Conservation (phyloP, 2,113 vertebrate species). For the Aythya baeri region DNA sequence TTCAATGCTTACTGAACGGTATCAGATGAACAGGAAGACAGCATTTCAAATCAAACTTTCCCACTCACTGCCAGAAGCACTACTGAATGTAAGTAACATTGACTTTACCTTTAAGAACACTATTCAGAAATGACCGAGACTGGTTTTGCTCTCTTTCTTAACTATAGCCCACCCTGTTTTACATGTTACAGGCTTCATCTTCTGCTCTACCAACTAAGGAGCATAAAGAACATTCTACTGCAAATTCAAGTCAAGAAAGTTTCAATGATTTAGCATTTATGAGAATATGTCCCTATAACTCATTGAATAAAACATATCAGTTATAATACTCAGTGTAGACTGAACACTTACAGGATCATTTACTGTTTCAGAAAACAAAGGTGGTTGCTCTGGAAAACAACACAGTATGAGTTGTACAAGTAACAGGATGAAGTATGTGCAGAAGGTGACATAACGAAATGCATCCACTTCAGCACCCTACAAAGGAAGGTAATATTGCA, state of each 20-base stretch:
- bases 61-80: not conserved
- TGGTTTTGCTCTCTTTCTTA: not conserved
- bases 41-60: not conserved
- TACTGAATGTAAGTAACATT: not conserved
- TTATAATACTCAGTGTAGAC: not conserved
- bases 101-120: not conserved
- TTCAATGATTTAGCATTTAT: not conserved
- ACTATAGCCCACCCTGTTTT: not conserved
- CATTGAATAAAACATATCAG: not conserved
- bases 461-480: constrained; percentile 65
- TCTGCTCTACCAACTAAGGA: not conserved
- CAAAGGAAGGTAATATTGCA: not conserved
- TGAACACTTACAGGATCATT: constrained; percentile 84
- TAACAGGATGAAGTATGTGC: constrained; percentile 85
- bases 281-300: not conserved
- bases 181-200: not conserved
- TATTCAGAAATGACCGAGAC: not conserved
- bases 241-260: not conserved
- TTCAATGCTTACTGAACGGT: not conserved
- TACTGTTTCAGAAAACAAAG: constrained; percentile 89
- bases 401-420: constrained; percentile 85
- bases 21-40: not conserved
- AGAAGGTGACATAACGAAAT: constrained; percentile 89
- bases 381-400: constrained; percentile 85
- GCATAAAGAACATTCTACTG: not conserved